Conservation (phyloP, 2,113 vertebrate species). For the Solea senegalensis region DNA sequence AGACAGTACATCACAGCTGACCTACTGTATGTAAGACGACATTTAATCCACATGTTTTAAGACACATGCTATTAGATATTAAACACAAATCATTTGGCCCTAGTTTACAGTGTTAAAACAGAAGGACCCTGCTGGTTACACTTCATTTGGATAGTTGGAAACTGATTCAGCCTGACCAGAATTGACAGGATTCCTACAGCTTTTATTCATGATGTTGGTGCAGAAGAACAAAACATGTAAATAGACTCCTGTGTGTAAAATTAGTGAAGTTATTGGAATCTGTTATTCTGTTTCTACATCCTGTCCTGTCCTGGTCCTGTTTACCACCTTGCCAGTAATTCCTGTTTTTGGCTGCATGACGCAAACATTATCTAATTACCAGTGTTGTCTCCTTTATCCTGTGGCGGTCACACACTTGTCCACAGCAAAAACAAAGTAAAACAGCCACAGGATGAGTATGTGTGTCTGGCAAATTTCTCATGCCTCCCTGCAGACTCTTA, state of each 20-base stretch:
- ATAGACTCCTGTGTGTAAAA: not conserved
- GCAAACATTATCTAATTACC: conserved; percentile 1
- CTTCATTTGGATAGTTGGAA: not conserved
- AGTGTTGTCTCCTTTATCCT: not conserved
- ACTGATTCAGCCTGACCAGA: not conserved
- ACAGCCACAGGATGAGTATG: conserved; percentile 3
- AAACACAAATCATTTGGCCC: no score
- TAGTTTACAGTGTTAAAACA: no score
- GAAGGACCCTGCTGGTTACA: no score
- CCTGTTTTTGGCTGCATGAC: not conserved
- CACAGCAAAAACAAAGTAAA: conserved; percentile 24
- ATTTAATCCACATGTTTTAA: no score
- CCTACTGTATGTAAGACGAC: no score
- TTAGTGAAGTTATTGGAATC: not conserved
- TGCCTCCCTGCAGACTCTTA: conserved; percentile 23
- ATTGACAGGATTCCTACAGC: no score
- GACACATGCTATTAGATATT: no score
- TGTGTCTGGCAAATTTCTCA: conserved; percentile 15
- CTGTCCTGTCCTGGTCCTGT: not conserved
- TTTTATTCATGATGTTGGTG: no score
- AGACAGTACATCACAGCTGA: not conserved
- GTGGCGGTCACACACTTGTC: not conserved
- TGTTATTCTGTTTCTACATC: not conserved
- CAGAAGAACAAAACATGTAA: no score
- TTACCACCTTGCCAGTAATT: not conserved